Percentiles rank a stretch among this genome's conserved stretches.
Conservation (phyloP, 2,113 vertebrate genomes). For the Leuciscus idus region DNA sequence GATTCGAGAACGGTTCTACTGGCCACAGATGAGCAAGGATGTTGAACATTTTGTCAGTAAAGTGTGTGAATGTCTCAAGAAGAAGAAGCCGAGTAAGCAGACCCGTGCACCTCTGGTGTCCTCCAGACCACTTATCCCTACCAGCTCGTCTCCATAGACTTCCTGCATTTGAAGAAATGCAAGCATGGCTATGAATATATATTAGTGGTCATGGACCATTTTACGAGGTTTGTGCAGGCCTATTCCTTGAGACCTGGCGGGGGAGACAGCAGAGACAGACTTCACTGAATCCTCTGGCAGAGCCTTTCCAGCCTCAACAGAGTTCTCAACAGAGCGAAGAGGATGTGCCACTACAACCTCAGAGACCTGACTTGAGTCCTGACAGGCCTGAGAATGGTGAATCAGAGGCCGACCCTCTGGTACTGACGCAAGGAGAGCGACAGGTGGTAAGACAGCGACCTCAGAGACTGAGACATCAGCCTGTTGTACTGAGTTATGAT, state of each 20-base stretch:
- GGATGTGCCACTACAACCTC: slow-evolving; percentile 47
- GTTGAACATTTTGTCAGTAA: too few species aligned
- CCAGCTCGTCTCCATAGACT: too few species aligned
- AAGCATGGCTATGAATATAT: too few species aligned
- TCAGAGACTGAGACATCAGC: background rate
- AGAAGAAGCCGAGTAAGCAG: too few species aligned
- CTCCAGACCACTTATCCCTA: too few species aligned
- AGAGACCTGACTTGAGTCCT: background rate
- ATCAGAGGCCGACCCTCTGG: background rate
- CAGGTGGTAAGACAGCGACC: background rate
- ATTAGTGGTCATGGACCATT: too few species aligned
- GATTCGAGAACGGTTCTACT: slow-evolving; percentile 24
- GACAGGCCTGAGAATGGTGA: background rate
- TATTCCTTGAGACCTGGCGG: too few species aligned
- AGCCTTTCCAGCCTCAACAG: background rate
- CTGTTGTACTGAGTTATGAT: background rate
- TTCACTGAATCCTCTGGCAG: background rate
- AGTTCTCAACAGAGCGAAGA: background rate
- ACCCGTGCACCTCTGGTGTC: too few species aligned
- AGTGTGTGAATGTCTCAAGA: too few species aligned
- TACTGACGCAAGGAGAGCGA: background rate
- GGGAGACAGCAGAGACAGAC: background rate
- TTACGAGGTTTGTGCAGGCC: too few species aligned
- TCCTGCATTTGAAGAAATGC: too few species aligned
- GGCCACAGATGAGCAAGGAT: background rate